Base-by-base conservation (phyloP, 2,888 invertebrate genomes). In the Eucriotettix oculatus region DNA sequence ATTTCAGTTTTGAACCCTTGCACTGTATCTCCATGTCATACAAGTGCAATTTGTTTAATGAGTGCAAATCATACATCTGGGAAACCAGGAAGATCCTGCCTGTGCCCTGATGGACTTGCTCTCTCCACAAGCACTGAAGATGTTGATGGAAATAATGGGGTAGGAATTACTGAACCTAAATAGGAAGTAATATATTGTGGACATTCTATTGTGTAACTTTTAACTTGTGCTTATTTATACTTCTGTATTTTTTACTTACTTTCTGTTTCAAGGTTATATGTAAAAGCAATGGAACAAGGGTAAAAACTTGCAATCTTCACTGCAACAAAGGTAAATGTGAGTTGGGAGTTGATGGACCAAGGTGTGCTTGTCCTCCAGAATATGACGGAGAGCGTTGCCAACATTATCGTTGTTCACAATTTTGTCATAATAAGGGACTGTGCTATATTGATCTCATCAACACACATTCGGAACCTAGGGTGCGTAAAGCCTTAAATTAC, bases 371-470 rank as follows among this genome's bases (percentile, higher is more conserved):
- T 68, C 76, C 79, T 42, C 73, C 81, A 0, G 76, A 78, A 56
- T 89, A 82, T 72, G 77, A 78, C 52, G 87, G 89, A 16, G 76
- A 78, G 63, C 72, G 77, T 57, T 89, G 89, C 73, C 81, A 85
- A 70, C 78, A 80, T 67, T 84, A 82, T 71, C 78, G 81, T 60
- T 87, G 87, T 69, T 81, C 84, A 3, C 82, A 81, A 55, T 79
- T 79, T 69, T 87, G 87, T 68, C 75, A 78, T 66, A 83, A 84
- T 69, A 79, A 81, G 59, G 76, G 75, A 16, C 61, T 68, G 42
- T 76, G 76, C 63, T 70, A 69, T 64, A 66, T 68, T 16, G 70
- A 72, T 64, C 62, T 68, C 7, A 64, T 67, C 29, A 66, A 68
- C n/a, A 62, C 66, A 17, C 63, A 64, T 52, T 59, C 48, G 9